phyloP scores from a whole-genome alignment of 1,140 invertebrate genomes.

The Semibalanus balanoides region DNA sequence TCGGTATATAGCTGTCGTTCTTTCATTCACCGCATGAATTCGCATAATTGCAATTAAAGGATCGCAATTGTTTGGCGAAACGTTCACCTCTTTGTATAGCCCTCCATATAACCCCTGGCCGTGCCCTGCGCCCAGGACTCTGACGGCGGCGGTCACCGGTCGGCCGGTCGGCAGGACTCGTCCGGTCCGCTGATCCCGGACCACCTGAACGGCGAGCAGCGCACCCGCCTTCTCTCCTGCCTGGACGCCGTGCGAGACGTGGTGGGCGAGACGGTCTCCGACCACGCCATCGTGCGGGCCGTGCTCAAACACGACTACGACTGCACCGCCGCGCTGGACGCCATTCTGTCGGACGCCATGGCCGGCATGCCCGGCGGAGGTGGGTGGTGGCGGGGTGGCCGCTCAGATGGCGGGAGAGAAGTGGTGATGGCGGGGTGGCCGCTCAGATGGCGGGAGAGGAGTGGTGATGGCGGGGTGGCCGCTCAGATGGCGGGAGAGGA shows the following conservation, averaged over 20 bases:
- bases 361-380: not conserved
- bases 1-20: too few relatives aligned
- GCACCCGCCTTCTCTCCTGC: conserved; percentile 61
- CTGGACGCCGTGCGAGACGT: conserved; percentile 65
- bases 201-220: conserved; percentile 44
- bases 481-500: too few relatives aligned
- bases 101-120: too few relatives aligned
- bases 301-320: conserved; percentile 54
- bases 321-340: conserved; percentile 51
- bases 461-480: too few relatives aligned
- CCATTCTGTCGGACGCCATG: conserved; percentile 35
- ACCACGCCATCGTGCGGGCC: conserved; percentile 47
- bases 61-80: too few relatives aligned
- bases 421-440: too few relatives aligned
- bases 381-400: too few relatives aligned
- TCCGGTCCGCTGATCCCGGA: not conserved
- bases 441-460: too few relatives aligned
- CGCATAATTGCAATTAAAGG: too few relatives aligned
- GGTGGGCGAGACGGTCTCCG: conserved; percentile 56
- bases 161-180: not conserved
- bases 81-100: too few relatives aligned
- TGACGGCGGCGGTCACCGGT: not conserved
- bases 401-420: too few relatives aligned
- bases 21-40: too few relatives aligned
- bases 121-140: not conserved